Base-by-base conservation (phyloP, 1,140 invertebrate species). In the Asbolus verrucosus region DNA sequence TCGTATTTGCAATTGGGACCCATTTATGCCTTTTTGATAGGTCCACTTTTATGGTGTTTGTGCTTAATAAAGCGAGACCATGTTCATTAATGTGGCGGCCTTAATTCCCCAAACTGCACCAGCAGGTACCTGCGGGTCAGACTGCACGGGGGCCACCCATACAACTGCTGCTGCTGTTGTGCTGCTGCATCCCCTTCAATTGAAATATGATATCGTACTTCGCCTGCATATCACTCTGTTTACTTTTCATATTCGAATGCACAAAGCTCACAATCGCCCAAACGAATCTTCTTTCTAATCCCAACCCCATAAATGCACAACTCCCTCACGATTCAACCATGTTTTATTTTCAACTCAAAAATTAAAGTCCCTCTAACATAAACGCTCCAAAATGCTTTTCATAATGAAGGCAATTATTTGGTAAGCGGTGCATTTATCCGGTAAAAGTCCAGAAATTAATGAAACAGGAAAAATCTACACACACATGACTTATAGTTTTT, bases 221-320 rank as follows among this genome's bases (percentile, higher is more conserved):
- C 69, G 63, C 41, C 71, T 73, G 68, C 68, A 76, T 72, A 74
- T 73, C 71, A 71, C 70, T 71, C 43, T 76, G 75, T 76, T 76
- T 76, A 76, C 75, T 74, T 76, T 76, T 75, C 75, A 76, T 76
- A 76, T 76, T 50, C 73, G 73, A 75, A 72, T 76, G 75, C 73
- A 75, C 69, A 72, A 73, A 70, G 75, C 69, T 33, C 65, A 11
- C 60, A 74, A 66, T 72, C 63, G 71, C 11, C 63, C 71, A 73
- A 11, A 65, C 46, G 39, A 65, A 27, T 65, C 11, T 30, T 61
- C 19, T 39, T 38, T 30, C 60, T 18, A 9, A 46, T 43, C 1
- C 11, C 15, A 16, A 43, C 5, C 39, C 39, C 39, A 43, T n/a
- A n/a, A n/a, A n/a, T n/a, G n/a, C n/a, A n/a, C n/a, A n/a, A n/a